These are phyloP conservation scores for Hartigia nigra DNA, from an alignment of 2,888 invertebrate genomes.

Conservation along the genomic window DNA sequence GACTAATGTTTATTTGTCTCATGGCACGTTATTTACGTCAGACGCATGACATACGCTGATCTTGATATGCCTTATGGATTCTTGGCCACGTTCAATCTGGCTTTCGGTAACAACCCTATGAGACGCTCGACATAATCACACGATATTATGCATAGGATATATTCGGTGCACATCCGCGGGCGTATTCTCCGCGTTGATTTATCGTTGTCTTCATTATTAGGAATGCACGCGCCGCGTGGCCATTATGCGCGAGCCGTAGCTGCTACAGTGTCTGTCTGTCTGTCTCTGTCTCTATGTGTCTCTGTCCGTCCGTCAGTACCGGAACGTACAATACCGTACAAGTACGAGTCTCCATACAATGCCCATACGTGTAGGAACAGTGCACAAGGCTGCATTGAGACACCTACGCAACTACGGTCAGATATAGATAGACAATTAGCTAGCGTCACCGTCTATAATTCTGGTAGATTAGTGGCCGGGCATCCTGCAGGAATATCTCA, in stretches of 20 bases:
- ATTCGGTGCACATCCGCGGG: conserved; percentile 65
- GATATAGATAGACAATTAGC: conserved; percentile 65
- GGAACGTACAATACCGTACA: conserved; percentile 9
- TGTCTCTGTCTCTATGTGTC: conserved; percentile 44
- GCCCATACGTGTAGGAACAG: conserved; percentile 45
- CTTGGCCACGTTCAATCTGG: background rate
- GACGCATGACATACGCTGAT: background rate
- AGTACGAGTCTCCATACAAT: conserved; percentile 41
- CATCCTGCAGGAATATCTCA: conserved; percentile 46
- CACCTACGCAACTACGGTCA: conserved; percentile 51
- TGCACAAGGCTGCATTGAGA: conserved; percentile 59
- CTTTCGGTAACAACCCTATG: background rate
- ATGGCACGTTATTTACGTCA: background rate
- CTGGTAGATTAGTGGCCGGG: conserved; percentile 40
- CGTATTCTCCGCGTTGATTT: conserved; percentile 65
- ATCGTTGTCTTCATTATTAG: conserved; percentile 67
- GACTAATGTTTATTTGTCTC: background rate
- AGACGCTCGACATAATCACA: conserved; percentile 56
- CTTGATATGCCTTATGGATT: background rate
- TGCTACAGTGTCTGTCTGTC: conserved; percentile 38
- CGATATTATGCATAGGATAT: conserved; percentile 65
- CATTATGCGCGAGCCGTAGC: conserved; percentile 46
- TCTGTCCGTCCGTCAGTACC: conserved; percentile 47
- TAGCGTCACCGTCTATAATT: conserved; percentile 61
- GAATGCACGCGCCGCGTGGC: conserved; percentile 62